phyloP scores from a whole-genome alignment of 1,140 invertebrate species.

The Halesus radiatus region DNA sequence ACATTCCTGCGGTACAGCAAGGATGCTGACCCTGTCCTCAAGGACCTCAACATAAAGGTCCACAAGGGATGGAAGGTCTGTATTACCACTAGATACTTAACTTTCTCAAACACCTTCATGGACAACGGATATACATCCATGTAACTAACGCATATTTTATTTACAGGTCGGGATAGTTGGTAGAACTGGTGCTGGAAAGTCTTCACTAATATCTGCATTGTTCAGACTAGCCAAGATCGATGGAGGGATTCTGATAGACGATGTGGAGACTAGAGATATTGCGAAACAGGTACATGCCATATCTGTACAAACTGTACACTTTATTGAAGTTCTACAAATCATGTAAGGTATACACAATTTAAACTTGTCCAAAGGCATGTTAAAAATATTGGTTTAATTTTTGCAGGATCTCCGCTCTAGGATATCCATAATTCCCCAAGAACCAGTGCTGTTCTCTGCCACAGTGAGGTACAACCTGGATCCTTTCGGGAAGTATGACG shows the following conservation, averaged over 20 bases:
- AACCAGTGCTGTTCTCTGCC: conserved; percentile 77
- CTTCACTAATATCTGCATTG: conserved; percentile 82
- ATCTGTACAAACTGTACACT: neutral
- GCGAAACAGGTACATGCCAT: conserved; percentile 63
- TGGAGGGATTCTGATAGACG: conserved; percentile 71
- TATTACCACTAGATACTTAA: neutral
- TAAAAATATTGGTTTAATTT: neutral
- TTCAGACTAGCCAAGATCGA: conserved; percentile 78
- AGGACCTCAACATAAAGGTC: conserved; percentile 72
- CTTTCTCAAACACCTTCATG: neutral
- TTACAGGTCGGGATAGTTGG: conserved; percentile 82
- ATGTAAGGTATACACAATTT: too few species aligned
- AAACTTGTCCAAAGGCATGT: too few species aligned
- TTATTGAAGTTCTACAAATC: neutral
- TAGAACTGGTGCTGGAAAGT: conserved; percentile 88
- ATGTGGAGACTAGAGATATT: conserved; percentile 67
- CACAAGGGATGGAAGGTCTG: conserved; percentile 74
- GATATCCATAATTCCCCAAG: conserved; percentile 81
- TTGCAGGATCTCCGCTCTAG: conserved; percentile 70
- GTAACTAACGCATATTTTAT: neutral
- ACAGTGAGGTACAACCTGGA: conserved; percentile 87
- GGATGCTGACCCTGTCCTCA: conserved; percentile 74
- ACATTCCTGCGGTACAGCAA: conserved; percentile 75
- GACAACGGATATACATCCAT: neutral
- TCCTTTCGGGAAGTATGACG: conserved; percentile 77